These are phyloP conservation scores for Penaeus indicus DNA, from an alignment of 1,140 invertebrate species.

Conservation along the genomic window DNA sequence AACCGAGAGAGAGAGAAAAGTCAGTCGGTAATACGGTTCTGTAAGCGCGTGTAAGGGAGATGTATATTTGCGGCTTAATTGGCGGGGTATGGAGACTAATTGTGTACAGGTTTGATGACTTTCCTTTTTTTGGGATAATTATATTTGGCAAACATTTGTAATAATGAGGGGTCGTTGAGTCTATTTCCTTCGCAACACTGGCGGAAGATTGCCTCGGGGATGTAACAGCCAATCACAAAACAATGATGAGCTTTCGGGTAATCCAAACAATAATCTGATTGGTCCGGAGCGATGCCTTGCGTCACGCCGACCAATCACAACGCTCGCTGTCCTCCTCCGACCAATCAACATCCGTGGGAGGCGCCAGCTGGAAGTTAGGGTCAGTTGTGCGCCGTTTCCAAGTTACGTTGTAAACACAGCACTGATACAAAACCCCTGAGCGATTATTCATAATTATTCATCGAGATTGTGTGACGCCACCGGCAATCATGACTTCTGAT, in stretches of 20 bases:
- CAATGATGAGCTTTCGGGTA: slow-evolving; percentile 25
- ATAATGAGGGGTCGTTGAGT: too few species aligned
- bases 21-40: too few species aligned
- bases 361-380: slow-evolving; percentile 30
- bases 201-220: too few species aligned
- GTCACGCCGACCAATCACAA: slow-evolving; percentile 7
- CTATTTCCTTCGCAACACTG: too few species aligned
- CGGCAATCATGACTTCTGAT: slow-evolving; percentile 27
- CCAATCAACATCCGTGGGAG: slow-evolving; percentile 24
- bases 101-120: too few species aligned
- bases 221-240: slow-evolving; percentile 25
- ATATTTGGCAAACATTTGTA: too few species aligned
- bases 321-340: background rate
- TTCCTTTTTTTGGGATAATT: too few species aligned
- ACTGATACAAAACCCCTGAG: slow-evolving; percentile 32
- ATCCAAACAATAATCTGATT: slow-evolving; percentile 26
- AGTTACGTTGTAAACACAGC: slow-evolving; percentile 34
- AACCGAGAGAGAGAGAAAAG: too few species aligned
- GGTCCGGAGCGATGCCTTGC: background rate
- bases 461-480: slow-evolving; percentile 45
- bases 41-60: too few species aligned
- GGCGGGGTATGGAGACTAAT: too few species aligned
- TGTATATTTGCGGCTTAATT: too few species aligned
- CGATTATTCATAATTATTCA: slow-evolving; percentile 50
- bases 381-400: slow-evolving; percentile 42